A percentile compares a stretch with the other conserved stretches of the same genome.
phyloP scores from a whole-genome alignment of 2,797 vertebrate species.

The Sardinella longiceps region DNA sequence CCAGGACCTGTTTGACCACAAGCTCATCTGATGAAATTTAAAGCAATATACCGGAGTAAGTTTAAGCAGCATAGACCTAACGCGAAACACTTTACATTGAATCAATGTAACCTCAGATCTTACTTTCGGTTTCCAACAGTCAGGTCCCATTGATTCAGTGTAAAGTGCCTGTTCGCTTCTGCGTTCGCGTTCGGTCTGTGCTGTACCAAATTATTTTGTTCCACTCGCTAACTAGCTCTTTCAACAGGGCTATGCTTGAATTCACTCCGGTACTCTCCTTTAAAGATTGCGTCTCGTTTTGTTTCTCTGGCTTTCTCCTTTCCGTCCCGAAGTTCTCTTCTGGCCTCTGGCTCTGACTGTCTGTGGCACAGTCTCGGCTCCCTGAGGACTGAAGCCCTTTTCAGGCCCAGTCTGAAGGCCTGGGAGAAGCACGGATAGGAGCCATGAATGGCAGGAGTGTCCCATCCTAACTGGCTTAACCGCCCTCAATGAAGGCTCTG shows the following conservation, averaged over 20 bases:
- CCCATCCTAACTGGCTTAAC: conserved; percentile 3
- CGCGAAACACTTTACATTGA: too few species aligned
- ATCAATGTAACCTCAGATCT: too few species aligned
- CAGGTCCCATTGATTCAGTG: too few species aligned
- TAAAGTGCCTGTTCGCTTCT: too few species aligned
- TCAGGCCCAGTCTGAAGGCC: not conserved
- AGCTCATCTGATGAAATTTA: conserved; percentile 5
- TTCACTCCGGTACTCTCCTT: too few species aligned
- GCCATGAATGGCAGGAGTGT: conserved; percentile 22
- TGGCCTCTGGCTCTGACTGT: not conserved
- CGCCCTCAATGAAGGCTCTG: not conserved
- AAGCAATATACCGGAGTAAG: too few species aligned
- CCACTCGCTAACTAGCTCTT: too few species aligned
- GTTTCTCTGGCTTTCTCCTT: not conserved
- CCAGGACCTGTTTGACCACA: not conserved
- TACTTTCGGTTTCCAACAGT: too few species aligned
- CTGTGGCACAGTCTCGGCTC: not conserved
- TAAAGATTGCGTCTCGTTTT: not conserved
- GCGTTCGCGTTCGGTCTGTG: too few species aligned
- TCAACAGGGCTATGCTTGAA: too few species aligned
- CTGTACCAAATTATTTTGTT: too few species aligned
- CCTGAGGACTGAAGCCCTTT: not conserved
- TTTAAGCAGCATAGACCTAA: too few species aligned
- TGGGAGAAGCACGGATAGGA: not conserved
- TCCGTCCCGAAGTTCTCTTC: not conserved